These are phyloP conservation scores for Chiroxiphia lanceolata DNA, from an alignment of 2,797 vertebrate genomes.

Conservation along the genomic window DNA sequence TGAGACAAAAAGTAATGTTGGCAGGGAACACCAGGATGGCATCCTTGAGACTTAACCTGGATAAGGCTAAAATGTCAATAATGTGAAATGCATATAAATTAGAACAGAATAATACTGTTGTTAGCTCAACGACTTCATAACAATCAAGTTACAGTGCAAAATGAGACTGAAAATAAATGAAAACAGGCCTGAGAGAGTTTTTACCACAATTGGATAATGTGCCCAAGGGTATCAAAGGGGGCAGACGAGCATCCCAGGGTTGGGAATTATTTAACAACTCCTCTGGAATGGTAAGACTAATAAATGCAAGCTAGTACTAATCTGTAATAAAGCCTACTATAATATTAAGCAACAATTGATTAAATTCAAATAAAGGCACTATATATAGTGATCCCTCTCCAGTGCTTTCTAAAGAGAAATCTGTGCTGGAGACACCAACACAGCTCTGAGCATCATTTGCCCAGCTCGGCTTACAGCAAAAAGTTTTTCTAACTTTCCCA, in stretches of 20 bases:
- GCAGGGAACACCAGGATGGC: neutral
- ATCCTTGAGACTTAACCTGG: neutral
- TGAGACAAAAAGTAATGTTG: neutral
- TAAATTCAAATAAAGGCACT: neutral
- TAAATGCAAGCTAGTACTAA: neutral
- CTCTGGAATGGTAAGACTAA: neutral
- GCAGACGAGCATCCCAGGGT: neutral
- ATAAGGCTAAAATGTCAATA: neutral
- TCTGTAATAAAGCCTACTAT: neutral
- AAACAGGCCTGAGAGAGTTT: neutral
- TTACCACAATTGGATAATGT: neutral
- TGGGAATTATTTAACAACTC: neutral
- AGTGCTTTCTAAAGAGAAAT: neutral
- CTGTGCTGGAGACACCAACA: fast-evolving
- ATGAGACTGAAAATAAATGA: neutral
- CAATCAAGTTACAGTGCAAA: neutral
- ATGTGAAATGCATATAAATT: neutral
- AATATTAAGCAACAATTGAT: neutral
- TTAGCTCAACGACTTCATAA: neutral
- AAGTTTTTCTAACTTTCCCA: constrained; percentile 4
- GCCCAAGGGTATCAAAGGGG: neutral
- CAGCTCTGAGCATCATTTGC: neutral
- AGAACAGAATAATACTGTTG: neutral
- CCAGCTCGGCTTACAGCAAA: neutral
- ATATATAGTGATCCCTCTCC: neutral